Conservation (phyloP, 1,140 invertebrate genomes). For the Drosophila melanica region DNA sequence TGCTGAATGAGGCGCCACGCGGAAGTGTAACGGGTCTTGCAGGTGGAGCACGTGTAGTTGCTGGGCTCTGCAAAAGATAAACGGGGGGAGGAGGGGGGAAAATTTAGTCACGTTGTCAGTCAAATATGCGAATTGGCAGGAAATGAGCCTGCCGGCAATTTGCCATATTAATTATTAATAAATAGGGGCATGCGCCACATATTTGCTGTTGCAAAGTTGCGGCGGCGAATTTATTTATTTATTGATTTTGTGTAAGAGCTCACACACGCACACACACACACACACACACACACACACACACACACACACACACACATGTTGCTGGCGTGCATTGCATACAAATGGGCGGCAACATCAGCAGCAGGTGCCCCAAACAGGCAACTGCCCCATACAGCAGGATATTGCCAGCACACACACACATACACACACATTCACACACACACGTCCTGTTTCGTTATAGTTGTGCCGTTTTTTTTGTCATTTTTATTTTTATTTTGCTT, state of each 20-base stretch:
- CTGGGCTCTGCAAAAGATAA: conserved; percentile 92
- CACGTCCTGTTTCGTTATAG: conserved; percentile 32
- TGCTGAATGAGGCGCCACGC: conserved; percentile 98
- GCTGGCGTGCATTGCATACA: conserved; percentile 64
- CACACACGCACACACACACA: conserved; percentile 15
- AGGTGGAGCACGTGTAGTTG: conserved; percentile 97
- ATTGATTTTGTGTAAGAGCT: conserved; percentile 61
- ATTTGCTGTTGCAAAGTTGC: conserved; percentile 25
- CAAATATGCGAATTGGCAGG: conserved; percentile 37
- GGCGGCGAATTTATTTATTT: conserved; percentile 66
- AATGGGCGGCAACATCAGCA: conserved; percentile 47
- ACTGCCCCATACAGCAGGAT: conserved; percentile 37
- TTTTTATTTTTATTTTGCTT: conserved; percentile 40
- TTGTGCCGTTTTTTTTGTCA: conserved; percentile 4
- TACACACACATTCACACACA: conserved; percentile 3
- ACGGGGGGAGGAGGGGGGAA: conserved; percentile 69
- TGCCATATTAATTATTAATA: conserved; percentile 72
- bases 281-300: conserved; percentile 9
- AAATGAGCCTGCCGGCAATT: conserved; percentile 58
- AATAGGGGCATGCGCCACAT: conserved; percentile 22
- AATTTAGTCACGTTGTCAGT: conserved; percentile 39
- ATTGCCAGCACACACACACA: conserved; percentile 49
- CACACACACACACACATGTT: background rate
- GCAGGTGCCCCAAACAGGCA: conserved; percentile 26
- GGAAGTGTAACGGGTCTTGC: conserved; percentile 94